Percentiles rank a stretch among this genome's conserved stretches.
Conservation (phyloP, 2,888 invertebrate genomes). For the Xanthorhoe spadicearia region DNA sequence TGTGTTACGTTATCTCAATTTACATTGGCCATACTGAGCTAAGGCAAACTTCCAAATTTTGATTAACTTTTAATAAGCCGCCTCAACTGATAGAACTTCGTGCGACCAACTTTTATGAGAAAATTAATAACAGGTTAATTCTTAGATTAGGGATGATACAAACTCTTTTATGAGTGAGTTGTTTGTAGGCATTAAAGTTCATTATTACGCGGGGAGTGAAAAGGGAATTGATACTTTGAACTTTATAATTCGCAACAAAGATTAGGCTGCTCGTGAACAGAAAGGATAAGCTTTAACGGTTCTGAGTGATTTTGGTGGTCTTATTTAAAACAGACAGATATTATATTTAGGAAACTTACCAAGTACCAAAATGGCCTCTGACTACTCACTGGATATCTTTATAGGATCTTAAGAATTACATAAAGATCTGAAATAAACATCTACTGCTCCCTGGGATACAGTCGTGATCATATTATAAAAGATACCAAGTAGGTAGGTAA, state of each 20-base stretch:
- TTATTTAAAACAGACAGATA: too few species aligned
- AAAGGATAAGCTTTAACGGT: too few species aligned
- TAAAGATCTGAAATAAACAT: too few species aligned
- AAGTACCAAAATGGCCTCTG: too few species aligned
- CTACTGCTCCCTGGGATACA: too few species aligned
- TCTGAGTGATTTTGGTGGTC: too few species aligned
- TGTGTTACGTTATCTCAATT: constrained; percentile 10
- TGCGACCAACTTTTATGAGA: constrained; percentile 37
- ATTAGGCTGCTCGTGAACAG: too few species aligned
- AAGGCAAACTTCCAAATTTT: constrained; percentile 51
- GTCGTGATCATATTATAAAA: too few species aligned
- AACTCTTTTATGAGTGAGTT: constrained; percentile 22
- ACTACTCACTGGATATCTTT: too few species aligned
- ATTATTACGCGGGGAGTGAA: constrained; percentile 10
- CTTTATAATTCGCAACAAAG: not conserved
- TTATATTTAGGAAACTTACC: too few species aligned
- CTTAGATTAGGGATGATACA: constrained; percentile 30
- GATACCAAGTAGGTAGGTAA: too few species aligned
- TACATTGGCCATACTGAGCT: constrained; percentile 36
- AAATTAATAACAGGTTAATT: constrained; percentile 40
- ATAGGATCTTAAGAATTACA: too few species aligned
- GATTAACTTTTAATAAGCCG: constrained; percentile 64
- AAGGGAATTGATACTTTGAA: constrained; percentile 5
- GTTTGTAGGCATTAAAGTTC: constrained; percentile 14
- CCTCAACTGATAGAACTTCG: constrained; percentile 49